Base-by-base conservation (phyloP, 64 coral and sea anemone genomes). In the Cladopsammia gracilis region DNA sequence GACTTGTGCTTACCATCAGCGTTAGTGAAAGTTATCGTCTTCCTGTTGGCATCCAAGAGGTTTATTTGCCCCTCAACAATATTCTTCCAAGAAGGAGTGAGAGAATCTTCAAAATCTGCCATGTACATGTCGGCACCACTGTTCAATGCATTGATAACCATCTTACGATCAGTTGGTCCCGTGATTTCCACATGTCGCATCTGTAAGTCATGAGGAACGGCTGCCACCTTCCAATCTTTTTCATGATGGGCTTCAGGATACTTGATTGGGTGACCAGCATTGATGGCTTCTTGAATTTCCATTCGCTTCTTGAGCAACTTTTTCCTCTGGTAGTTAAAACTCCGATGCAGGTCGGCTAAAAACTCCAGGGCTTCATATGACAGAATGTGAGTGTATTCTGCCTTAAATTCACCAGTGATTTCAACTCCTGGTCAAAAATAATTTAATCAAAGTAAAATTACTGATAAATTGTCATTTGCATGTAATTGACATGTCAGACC, bases 121-220 rank as follows among this genome's bases (percentile, higher is more conserved):
- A 99, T 99, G 85, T 92, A 99, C 46, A 99, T 76, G 53, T 99
- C 98, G 15, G 98, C 94, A 25, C 94, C 98, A 96, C 98, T 99
- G 73, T 99, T 99, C 61, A 99, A 73, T 49, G 98, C 98, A 99
- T 96, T 93, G 43, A 99, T 99, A 57, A 99, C 95, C 98, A 99
- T 99, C 73, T 99, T 99, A 61, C 94, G 86, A 19, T 94, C 94
- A 69, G 98, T 95, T 26, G 98, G 98, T 3, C 98, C 98, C 78
- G 98, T 99, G 76, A 99, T 99, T 71, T 99, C 98, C 14, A 99
- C 98, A 70, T 99, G 98, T 66, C 98, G 88, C 61, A 96, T 77
- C 78, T 99, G 98, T 64, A 99, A 87, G 44, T 99, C 98, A 67
- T 93, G 91, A 64, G 98, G 98, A 69, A 99, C 92, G 14, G 98